phyloP scores from a whole-genome alignment of 1,140 invertebrate species.

The Leptinotarsa undecemlineata region DNA sequence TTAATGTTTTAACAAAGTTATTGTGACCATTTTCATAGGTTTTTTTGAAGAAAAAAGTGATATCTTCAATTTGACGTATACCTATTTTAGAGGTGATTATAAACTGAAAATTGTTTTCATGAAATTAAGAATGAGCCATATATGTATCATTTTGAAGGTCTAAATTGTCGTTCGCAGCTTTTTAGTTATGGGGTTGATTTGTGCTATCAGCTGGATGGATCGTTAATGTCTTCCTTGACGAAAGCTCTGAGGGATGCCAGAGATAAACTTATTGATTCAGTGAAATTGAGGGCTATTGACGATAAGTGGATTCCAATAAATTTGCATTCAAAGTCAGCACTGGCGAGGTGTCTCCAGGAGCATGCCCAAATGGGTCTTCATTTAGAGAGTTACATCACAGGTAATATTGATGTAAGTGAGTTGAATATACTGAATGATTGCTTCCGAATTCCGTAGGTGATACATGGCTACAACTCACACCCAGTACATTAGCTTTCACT shows the following conservation, averaged over 20 bases:
- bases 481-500: slow-evolving; percentile 72
- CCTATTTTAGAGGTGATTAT: too few relatives aligned
- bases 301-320: slow-evolving; percentile 76
- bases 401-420: slow-evolving; percentile 49
- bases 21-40: too few relatives aligned
- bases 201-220: slow-evolving; percentile 73
- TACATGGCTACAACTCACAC: slow-evolving; percentile 70
- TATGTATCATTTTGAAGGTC: not conserved
- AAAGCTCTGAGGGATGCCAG: slow-evolving; percentile 67
- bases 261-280: slow-evolving; percentile 75
- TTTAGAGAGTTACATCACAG: slow-evolving; percentile 61
- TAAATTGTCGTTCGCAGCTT: slow-evolving; percentile 58
- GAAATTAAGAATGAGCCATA: not conserved
- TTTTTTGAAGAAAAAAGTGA: too few relatives aligned
- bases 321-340: slow-evolving; percentile 61
- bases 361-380: slow-evolving; percentile 62
- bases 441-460: slow-evolving; percentile 57
- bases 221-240: slow-evolving; percentile 66
- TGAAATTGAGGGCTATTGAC: slow-evolving; percentile 70
- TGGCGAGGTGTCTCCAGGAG: slow-evolving; percentile 63
- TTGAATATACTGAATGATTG: not conserved
- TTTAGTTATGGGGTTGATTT: slow-evolving; percentile 77
- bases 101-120: not conserved
- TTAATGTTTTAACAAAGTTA: too few relatives aligned
- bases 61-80: too few relatives aligned